Evolutionary conservation across 2,113 vertebrate species (phyloP).

Genomic region (Pedetes capensis): DNA sequence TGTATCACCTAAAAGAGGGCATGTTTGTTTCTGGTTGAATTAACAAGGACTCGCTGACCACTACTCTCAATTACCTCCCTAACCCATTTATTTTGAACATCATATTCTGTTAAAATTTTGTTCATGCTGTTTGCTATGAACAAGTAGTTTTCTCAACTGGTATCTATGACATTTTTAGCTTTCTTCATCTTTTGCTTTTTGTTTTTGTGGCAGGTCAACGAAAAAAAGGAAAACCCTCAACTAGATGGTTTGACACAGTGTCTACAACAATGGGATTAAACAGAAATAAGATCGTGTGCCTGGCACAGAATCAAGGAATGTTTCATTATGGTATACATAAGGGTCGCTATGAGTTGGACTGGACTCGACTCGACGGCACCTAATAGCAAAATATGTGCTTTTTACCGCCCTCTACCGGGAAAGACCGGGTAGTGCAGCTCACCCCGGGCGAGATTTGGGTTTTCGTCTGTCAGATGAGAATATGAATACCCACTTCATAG

Average conservation of each 20-base stretch:
- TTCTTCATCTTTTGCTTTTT: background rate
- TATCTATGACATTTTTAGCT: background rate
- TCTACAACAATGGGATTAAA: too few species aligned
- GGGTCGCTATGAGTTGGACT: too few species aligned
- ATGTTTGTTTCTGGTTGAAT: background rate
- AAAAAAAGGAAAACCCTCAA: too few species aligned
- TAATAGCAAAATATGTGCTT: background rate
- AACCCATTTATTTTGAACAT: background rate
- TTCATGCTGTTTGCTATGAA: background rate
- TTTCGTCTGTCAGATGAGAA: background rate
- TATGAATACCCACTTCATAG: too few species aligned
- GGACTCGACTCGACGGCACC: too few species aligned
- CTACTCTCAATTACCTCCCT: background rate
- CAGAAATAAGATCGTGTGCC: too few species aligned
- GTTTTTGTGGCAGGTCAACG: too few species aligned
- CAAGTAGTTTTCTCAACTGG: background rate
- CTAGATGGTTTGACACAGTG: too few species aligned
- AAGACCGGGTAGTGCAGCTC: background rate
- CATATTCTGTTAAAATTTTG: background rate
- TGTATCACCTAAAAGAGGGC: background rate
- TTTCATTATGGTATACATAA: too few species aligned
- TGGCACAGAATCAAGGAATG: too few species aligned
- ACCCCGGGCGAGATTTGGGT: background rate
- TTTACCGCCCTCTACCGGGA: background rate
- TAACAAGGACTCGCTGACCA: background rate